Base-by-base conservation (phyloP, 2,888 invertebrate genomes). In the Acrobasis suavella region DNA sequence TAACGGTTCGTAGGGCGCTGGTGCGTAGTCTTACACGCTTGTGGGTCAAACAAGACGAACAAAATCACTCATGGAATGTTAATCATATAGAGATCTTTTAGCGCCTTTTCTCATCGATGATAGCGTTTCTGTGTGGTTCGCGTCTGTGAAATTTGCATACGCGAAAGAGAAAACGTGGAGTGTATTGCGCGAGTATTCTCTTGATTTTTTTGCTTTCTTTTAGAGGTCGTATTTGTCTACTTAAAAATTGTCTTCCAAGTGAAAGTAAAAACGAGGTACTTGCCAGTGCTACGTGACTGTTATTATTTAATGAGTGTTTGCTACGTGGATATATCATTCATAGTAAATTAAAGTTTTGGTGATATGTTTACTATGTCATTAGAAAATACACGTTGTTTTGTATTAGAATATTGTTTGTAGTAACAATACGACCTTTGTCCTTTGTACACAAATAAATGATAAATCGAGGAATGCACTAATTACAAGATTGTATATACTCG, bases 1-100 rank as follows among this genome's bases (percentile, higher is more conserved):
- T 91, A 91, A 91, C 91, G 91, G 91, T 88, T 75, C 79, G 70
- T 72, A 75, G 81, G 83, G 84, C 85, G 82, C 78, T 82, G 80
- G 82, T 79, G 84, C 85, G 84, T 80, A n/a, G 38, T 54, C 81
- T 72, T 81, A 73, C 78, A 80, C 72, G 73, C 74, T 85, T 88
- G 81, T 88, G 74, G 89, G 89, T 84, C 86, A 77, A 72, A 86
- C 74, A 83, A 80, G 74, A 83, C 80, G 73, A 81, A 82, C 69
- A 65, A 73, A 73, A 77, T 76, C 69, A 76, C 78, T 77, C 67
- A 72, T 70, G 72, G 67, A 64, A 17, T 9, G 39, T 69, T 32
- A 52, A 16, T 17, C 59, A 56, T 39, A 63, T 39, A 63, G 60
- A 62, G 58, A 65, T 66, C 38, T 37, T 38, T 10, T 50, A 50